Evolutionary conservation across 2,113 vertebrate genomes (phyloP).

Genomic region (Gymnobelideus leadbeateri): DNA sequence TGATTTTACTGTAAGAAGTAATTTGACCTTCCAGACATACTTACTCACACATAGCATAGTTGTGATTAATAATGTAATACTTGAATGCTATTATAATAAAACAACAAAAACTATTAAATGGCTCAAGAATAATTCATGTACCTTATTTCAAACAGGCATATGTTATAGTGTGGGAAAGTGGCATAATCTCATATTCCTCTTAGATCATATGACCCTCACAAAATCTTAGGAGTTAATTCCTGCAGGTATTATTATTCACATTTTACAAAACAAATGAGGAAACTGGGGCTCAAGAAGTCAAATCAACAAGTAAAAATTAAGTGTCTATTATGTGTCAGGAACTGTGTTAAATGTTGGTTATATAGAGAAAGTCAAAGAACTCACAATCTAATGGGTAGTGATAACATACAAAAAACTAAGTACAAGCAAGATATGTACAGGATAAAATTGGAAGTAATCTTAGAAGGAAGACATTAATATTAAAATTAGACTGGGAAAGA

Average conservation of each 20-base stretch:
- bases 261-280: not conserved
- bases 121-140: not conserved
- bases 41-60: not conserved
- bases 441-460: not conserved
- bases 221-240: not conserved
- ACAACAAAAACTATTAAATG: not conserved
- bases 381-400: not conserved
- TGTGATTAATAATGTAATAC: not conserved
- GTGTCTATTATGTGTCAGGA: not conserved
- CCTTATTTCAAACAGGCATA: not conserved
- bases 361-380: not conserved
- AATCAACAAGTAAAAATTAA: not conserved
- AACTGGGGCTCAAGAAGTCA: not conserved
- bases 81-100: not conserved
- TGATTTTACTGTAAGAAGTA: not conserved
- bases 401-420: not conserved
- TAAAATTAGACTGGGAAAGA: not conserved
- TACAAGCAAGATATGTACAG: not conserved
- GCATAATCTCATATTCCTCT: not conserved
- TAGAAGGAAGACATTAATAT: not conserved
- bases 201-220: not conserved
- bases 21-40: not conserved
- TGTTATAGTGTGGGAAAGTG: not conserved
- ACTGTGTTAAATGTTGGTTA: not conserved
- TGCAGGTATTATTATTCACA: not conserved